Evolutionary conservation across 1,140 invertebrate species (phyloP).

Genomic region (Drosophila repleta): DNA sequence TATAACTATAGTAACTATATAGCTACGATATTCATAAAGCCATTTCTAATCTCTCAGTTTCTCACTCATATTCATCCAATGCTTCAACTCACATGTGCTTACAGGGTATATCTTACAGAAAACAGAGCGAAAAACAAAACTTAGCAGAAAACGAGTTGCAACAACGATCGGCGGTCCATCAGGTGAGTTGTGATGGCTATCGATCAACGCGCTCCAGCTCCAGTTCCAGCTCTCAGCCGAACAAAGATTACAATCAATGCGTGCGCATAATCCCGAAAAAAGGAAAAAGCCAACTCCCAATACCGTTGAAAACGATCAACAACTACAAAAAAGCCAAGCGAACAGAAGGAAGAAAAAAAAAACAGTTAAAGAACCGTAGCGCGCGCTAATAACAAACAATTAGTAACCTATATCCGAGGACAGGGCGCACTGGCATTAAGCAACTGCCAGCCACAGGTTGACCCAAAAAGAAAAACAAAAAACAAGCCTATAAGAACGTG

Average conservation of each 20-base stretch:
- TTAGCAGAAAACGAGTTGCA: slow-evolving; percentile 65
- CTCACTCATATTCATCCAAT: not conserved
- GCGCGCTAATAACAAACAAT: slow-evolving; percentile 74
- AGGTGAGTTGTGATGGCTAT: slow-evolving; percentile 73
- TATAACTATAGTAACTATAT: too few relatives aligned
- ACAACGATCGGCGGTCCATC: slow-evolving; percentile 51
- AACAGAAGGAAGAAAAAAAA: slow-evolving; percentile 3
- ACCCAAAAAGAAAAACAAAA: slow-evolving; percentile 52
- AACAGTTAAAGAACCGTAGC: slow-evolving; percentile 67
- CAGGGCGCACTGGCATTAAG: slow-evolving; percentile 23
- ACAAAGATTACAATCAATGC: slow-evolving; percentile 48
- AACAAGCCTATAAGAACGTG: not conserved
- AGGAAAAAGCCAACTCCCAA: not conserved
- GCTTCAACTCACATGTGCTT: too few relatives aligned
- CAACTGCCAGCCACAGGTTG: slow-evolving; percentile 15
- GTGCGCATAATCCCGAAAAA: slow-evolving; percentile 41
- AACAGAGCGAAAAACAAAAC: slow-evolving; percentile 20
- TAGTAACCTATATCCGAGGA: slow-evolving; percentile 64
- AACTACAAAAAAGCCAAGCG: slow-evolving; percentile 19
- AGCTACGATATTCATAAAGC: too few relatives aligned
- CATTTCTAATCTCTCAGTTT: too few relatives aligned
- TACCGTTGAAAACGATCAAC: slow-evolving; percentile 27
- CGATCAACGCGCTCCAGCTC: slow-evolving; percentile 56
- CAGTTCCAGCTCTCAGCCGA: slow-evolving; percentile 8
- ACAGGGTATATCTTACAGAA: not conserved